Percentiles rank a stretch among this genome's conserved stretches.
These are phyloP conservation scores for Mercenaria mercenaria DNA, from an alignment of 1,140 invertebrate genomes.

Conservation along the genomic window DNA sequence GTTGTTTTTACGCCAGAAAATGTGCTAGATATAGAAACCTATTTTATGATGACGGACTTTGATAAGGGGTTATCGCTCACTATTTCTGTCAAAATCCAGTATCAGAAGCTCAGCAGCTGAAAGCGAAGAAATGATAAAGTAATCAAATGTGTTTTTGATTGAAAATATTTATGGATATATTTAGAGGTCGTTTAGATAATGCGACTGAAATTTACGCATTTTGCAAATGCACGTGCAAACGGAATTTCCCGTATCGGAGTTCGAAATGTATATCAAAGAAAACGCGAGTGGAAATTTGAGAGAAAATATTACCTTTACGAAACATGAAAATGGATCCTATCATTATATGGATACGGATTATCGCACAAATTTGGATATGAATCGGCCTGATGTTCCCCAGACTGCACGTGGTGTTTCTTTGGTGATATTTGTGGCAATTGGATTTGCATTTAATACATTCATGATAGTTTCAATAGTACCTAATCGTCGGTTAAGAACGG, in stretches of 20 bases:
- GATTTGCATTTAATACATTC: constrained; percentile 77
- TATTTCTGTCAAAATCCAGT: not conserved
- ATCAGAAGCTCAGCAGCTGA: not conserved
- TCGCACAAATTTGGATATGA: not conserved
- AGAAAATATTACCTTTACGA: not conserved
- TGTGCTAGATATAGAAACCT: not conserved
- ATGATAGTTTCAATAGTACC: constrained; percentile 82
- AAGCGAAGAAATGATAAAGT: not conserved
- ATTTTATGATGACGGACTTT: not conserved
- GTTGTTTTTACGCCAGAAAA: not conserved
- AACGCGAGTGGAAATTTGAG: constrained; percentile 13
- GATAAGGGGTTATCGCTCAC: not conserved
- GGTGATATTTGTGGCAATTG: constrained; percentile 74
- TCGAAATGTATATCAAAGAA: constrained; percentile 43
- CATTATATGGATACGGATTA: not conserved
- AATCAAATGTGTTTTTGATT: not conserved
- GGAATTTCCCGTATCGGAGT: not conserved
- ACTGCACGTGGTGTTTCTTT: constrained; percentile 77
- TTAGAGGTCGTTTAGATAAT: not conserved
- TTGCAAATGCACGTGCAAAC: constrained; percentile 55
- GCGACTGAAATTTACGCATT: not conserved
- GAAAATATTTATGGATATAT: constrained; percentile 1
- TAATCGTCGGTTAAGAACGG: constrained; percentile 78
- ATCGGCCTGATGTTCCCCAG: constrained; percentile 50
- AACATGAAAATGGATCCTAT: constrained; percentile 9